Base-by-base conservation (phyloP, 1,140 invertebrate species). In the Macrobrachium rosenbergii region DNA sequence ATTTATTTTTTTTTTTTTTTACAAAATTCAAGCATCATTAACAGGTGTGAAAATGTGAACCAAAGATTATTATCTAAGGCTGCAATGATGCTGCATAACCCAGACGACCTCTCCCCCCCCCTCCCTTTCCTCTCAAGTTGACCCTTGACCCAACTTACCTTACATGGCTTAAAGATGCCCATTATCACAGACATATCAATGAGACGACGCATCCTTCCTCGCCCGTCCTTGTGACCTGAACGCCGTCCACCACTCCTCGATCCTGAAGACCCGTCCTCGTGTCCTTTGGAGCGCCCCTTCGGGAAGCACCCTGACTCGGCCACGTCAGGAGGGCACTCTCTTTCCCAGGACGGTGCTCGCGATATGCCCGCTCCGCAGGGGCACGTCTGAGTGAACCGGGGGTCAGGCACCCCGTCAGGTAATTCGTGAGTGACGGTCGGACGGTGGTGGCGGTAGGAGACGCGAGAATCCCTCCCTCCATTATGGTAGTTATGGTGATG, bases 371-470 rank as follows among this genome's bases (percentile, higher is more conserved):
- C 83, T 37, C 89, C 86, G 59, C 89, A 89, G 28, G 89, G 89
- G 76, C 89, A 89, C 37, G 89, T 89, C n/a, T 86, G 67, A n/a
- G 89, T 81, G 86, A 89, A 89, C 60, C 89, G 85, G 23, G 89
- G 89, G 80, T 89, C 89, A 12, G 84, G 84, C 72, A 89, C 87
- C 37, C 86, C 83, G 67, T 89, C 85, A 19, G 83, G 82, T 10
- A 87, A 83, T 43, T 89, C 81, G 67, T 88, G 84, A 7, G 86
- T 52, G 75, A 80, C 52, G 79, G 28, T 37, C 28, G 86, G 82
- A 17, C 59, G 76, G 62, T 83, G 72, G 14, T 82, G 89, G 80
- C 79, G 79, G 67, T 67, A 79, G 52, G 81, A 79, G 59, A 80
- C 10, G 63, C 88, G 62, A 23, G 84, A 64, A 45, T 89, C 85